Evolutionary conservation across 1,140 invertebrate species (phyloP).

Genomic region (Drosophila persimilis): DNA sequence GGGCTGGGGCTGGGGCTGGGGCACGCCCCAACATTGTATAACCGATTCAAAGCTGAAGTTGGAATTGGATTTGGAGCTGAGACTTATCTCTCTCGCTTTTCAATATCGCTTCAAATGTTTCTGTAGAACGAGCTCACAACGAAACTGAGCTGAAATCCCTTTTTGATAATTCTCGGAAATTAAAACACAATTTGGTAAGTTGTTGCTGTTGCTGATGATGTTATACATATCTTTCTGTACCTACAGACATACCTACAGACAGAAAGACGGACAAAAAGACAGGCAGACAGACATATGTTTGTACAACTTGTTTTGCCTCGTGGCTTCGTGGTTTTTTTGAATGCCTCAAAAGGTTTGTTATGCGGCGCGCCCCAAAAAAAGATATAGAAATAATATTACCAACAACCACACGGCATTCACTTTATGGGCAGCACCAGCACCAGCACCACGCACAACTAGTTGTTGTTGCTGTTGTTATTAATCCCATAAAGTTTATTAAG

Average conservation of each 20-base stretch:
- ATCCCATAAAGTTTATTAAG: slow-evolving; percentile 82
- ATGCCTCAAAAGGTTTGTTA: slow-evolving; percentile 75
- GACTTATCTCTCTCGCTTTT: slow-evolving; percentile 45
- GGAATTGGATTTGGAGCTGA: slow-evolving; percentile 55
- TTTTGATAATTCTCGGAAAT: slow-evolving; percentile 73
- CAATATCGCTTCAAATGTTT: slow-evolving; percentile 70
- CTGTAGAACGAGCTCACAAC: slow-evolving; percentile 56
- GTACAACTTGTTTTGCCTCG: slow-evolving; percentile 74
- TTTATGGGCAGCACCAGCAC: slow-evolving; percentile 45
- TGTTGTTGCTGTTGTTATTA: slow-evolving; percentile 63
- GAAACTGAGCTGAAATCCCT: slow-evolving; percentile 33
- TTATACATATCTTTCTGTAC: slow-evolving; percentile 44
- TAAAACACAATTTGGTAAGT: slow-evolving; percentile 71
- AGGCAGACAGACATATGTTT: slow-evolving; percentile 23
- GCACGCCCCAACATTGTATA: slow-evolving; percentile 14
- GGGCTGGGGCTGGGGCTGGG: slow-evolving; percentile 8
- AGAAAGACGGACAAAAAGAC: no score
- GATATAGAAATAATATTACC: slow-evolving; percentile 49
- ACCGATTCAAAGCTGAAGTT: slow-evolving; percentile 48
- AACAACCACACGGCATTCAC: slow-evolving; percentile 67
- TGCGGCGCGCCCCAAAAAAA: slow-evolving; percentile 69
- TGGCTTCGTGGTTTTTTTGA: slow-evolving; percentile 58
- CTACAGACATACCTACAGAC: slow-evolving; percentile 24
- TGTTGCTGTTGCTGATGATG: slow-evolving; percentile 52
- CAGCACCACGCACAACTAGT: slow-evolving; percentile 48